Evolutionary conservation across 2,888 invertebrate genomes (phyloP).

Genomic region (Cantharis lateralis): DNA sequence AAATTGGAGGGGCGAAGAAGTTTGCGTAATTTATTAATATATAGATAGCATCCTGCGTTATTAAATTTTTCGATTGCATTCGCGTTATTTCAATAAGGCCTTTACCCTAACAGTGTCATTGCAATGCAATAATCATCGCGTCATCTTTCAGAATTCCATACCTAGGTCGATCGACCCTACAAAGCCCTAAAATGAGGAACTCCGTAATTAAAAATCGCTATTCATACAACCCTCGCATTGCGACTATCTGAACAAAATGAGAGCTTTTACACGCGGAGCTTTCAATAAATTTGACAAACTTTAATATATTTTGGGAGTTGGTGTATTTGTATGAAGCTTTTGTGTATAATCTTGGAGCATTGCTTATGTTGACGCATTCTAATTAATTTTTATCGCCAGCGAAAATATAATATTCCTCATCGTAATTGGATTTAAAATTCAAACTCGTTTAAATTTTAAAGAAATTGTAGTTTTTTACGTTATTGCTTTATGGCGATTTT

Average conservation of each 20-base stretch:
- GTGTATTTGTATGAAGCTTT: conserved; percentile 34
- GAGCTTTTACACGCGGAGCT: conserved; percentile 40
- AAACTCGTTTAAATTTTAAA: conserved; percentile 27
- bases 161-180: conserved; percentile 29
- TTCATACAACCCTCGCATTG: conserved; percentile 36
- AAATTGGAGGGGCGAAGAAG: neutral
- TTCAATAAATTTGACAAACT: conserved; percentile 41
- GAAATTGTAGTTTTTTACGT: neutral
- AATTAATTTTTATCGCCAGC: conserved; percentile 40
- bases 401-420: conserved; percentile 20
- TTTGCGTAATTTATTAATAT: neutral
- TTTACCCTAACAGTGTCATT: conserved; percentile 15
- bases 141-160: conserved; percentile 20
- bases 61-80: conserved; percentile 7
- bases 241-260: conserved; percentile 35
- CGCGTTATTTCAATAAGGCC: conserved; percentile 15
- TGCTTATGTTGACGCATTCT: conserved; percentile 38
- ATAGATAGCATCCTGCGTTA: neutral
- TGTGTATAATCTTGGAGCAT: conserved; percentile 30
- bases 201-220: conserved; percentile 43
- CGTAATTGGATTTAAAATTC: conserved; percentile 24
- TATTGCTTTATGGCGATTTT: neutral
- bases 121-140: conserved; percentile 18
- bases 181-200: conserved; percentile 29
- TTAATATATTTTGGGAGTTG: conserved; percentile 40